A percentile compares a stretch with the other conserved stretches of the same genome.
phyloP scores from a whole-genome alignment of 2,888 invertebrate genomes.

The Polylopha cassiicola region DNA sequence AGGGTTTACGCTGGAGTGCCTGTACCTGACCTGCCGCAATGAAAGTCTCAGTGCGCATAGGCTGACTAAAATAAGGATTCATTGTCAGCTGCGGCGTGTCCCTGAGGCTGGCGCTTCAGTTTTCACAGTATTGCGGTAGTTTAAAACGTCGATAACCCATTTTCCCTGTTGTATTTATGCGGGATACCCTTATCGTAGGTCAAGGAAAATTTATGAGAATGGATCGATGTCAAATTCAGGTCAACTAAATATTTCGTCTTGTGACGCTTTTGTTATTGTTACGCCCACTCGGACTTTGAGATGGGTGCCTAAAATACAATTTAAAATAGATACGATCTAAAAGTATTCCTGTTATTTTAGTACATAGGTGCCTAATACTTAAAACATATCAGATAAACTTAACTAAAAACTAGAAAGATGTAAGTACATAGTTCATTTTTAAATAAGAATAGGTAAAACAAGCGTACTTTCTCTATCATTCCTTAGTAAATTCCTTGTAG shows the following conservation, averaged over 20 bases:
- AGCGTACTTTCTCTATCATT: too few relatives aligned
- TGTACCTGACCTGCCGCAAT: conserved; percentile 69
- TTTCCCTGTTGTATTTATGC: conserved; percentile 1
- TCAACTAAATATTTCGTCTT: conserved; percentile 10
- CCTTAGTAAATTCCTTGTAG: too few relatives aligned
- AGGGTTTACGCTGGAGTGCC: conserved; percentile 65
- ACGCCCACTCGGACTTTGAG: not conserved
- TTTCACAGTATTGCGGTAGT: conserved; percentile 9
- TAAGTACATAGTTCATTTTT: too few relatives aligned
- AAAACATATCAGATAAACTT: too few relatives aligned
- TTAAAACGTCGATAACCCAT: conserved; percentile 4
- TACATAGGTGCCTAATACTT: too few relatives aligned
- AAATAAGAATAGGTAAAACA: too few relatives aligned
- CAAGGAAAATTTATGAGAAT: conserved; percentile 2
- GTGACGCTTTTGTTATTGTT: not conserved
- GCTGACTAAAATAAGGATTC: conserved; percentile 61
- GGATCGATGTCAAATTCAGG: not conserved
- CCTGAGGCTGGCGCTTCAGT: conserved; percentile 28
- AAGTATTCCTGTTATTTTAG: too few relatives aligned
- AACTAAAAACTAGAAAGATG: too few relatives aligned
- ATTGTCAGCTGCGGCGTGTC: conserved; percentile 44
- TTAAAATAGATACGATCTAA: too few relatives aligned
- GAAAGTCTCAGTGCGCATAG: conserved; percentile 49
- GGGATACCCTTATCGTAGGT: not conserved
- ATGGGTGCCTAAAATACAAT: conserved; percentile 1